Conservation (phyloP, 2,113 vertebrate species). For the Dipodomys stephensi region DNA sequence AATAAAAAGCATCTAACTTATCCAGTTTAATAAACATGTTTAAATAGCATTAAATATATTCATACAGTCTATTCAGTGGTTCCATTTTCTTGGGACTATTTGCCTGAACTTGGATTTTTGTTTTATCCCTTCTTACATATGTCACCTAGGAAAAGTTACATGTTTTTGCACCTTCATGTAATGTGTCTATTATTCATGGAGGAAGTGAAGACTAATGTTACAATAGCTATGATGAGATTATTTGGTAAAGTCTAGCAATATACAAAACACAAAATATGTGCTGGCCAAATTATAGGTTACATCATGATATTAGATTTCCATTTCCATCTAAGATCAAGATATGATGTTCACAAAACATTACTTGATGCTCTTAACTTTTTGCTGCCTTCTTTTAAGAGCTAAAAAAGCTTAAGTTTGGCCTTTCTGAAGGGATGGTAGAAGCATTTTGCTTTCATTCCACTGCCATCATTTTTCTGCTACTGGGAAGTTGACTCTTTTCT, state of each 20-base stretch:
- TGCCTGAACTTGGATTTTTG: neutral
- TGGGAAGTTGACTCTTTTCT: slow-evolving; percentile 40
- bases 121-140: neutral
- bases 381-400: neutral
- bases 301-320: neutral
- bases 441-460: neutral
- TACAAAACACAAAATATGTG: neutral
- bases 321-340: neutral
- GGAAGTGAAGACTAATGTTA: neutral
- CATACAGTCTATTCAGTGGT: accelerated
- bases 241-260: too few relatives aligned
- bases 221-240: neutral
- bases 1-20: neutral
- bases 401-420: neutral
- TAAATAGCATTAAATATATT: neutral
- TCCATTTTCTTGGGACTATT: neutral
- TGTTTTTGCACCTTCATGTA: neutral
- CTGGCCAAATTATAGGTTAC: neutral
- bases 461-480: neutral
- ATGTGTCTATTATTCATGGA: neutral
- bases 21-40: neutral
- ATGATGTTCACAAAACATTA: neutral
- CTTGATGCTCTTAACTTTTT: neutral
- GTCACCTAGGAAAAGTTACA: neutral
- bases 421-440: neutral